A percentile compares a stretch with the other conserved stretches of the same genome.
phyloP scores from a whole-genome alignment of 1,140 invertebrate species.

The Fopius arisanus region DNA sequence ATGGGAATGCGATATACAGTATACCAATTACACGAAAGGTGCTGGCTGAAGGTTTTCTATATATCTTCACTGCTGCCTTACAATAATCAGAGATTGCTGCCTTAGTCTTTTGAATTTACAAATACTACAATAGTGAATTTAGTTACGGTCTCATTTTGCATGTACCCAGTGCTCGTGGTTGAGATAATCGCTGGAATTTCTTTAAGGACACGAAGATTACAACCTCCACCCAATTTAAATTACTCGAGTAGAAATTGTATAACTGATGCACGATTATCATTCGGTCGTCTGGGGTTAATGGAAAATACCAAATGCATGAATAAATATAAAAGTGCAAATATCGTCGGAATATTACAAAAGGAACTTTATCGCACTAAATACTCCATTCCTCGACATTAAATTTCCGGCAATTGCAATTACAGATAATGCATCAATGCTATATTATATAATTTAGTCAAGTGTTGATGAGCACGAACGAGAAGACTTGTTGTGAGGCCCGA shows the following conservation, averaged over 20 bases:
- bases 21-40: constrained; percentile 5
- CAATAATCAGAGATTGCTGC: neutral
- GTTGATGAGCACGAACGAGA: too few relatives aligned
- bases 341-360: too few relatives aligned
- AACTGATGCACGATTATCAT: constrained; percentile 15
- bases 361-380: too few relatives aligned
- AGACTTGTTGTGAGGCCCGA: neutral
- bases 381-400: too few relatives aligned
- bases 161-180: neutral
- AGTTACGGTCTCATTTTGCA: neutral
- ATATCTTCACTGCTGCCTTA: neutral
- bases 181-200: constrained; percentile 9
- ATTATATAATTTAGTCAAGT: too few relatives aligned
- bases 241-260: neutral
- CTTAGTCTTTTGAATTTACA: neutral
- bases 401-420: too few relatives aligned
- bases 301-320: neutral
- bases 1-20: constrained; percentile 3
- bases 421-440: too few relatives aligned
- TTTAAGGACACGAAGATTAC: constrained; percentile 8
- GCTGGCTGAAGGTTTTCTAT: constrained; percentile 4
- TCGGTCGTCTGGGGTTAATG: constrained; percentile 17
- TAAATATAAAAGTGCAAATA: neutral
- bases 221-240: constrained; percentile 1
- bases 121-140: neutral